A percentile compares a stretch with the other conserved stretches of the same genome.
These are phyloP conservation scores for Chunga burmeisteri DNA, from an alignment of 2,113 vertebrate genomes.

Conservation along the genomic window DNA sequence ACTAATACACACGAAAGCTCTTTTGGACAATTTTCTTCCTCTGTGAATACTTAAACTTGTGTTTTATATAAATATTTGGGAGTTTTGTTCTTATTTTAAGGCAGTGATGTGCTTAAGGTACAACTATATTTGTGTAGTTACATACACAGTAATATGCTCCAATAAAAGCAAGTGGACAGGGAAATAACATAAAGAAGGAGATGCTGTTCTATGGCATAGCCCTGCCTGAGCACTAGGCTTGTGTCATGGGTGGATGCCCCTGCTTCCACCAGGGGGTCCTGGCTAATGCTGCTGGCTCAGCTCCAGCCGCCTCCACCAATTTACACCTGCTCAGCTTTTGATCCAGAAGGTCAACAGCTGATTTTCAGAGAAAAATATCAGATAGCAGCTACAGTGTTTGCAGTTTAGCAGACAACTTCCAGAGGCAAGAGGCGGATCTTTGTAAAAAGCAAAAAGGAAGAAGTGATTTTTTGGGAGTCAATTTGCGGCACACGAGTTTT, in stretches of 20 bases:
- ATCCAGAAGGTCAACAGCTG: background rate
- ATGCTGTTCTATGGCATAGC: background rate
- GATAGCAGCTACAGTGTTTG: background rate
- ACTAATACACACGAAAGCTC: background rate
- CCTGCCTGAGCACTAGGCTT: background rate
- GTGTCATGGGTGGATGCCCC: background rate
- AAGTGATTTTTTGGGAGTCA: background rate
- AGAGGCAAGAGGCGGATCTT: background rate
- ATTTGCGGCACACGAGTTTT: background rate
- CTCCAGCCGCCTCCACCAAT: background rate
- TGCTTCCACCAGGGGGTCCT: accelerated
- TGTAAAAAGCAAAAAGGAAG: background rate
- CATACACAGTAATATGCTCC: background rate
- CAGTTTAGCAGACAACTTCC: background rate
- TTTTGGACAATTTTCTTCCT: background rate
- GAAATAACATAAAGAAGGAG: background rate
- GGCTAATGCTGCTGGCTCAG: background rate
- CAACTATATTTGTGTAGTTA: background rate
- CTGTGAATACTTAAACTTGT: background rate
- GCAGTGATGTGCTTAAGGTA: background rate
- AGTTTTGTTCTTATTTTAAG: background rate
- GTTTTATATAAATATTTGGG: background rate
- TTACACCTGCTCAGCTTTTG: background rate
- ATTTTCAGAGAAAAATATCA: background rate
- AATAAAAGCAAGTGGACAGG: accelerated